Percentiles rank a stretch among this genome's conserved stretches.
Evolutionary conservation across 2,113 vertebrate genomes (phyloP).

Genomic region (Colaptes auratus): DNA sequence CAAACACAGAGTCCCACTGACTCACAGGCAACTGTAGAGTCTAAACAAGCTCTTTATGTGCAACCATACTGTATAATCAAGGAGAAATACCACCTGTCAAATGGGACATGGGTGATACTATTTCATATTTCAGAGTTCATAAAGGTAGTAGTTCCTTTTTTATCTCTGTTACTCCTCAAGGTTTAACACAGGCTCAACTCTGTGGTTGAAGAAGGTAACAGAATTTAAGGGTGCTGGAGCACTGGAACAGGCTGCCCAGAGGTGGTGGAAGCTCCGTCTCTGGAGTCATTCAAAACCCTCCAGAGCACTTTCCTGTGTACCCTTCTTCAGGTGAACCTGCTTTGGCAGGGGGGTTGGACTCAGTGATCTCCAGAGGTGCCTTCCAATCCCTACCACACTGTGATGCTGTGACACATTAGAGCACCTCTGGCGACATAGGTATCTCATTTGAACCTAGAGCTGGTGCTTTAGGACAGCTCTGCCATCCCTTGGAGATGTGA

Average conservation of each 20-base stretch:
- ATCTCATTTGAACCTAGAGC: not conserved
- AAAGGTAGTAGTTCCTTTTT: not conserved
- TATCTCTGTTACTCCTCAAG: not conserved
- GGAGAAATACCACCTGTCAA: not conserved
- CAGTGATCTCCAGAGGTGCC: too few species aligned
- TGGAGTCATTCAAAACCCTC: too few species aligned
- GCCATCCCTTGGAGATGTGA: too few species aligned
- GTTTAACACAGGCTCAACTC: not conserved
- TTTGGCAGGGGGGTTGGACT: too few species aligned
- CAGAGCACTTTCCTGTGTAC: too few species aligned
- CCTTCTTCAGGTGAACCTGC: too few species aligned
- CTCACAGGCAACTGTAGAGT: not conserved
- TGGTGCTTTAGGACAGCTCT: not conserved
- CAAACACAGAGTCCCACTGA: not conserved
- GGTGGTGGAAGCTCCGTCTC: too few species aligned
- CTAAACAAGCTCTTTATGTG: not conserved
- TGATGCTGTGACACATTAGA: not conserved
- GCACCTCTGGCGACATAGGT: not conserved
- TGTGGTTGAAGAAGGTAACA: not conserved
- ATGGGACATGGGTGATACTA: not conserved
- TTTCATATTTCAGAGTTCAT: not conserved
- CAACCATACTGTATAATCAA: not conserved
- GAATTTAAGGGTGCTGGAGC: too few species aligned
- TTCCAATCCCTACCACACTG: too few species aligned
- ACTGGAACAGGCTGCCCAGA: too few species aligned